Evolutionary conservation across 2,888 invertebrate genomes (phyloP).

Genomic region (Drosophila heteroneura): DNA sequence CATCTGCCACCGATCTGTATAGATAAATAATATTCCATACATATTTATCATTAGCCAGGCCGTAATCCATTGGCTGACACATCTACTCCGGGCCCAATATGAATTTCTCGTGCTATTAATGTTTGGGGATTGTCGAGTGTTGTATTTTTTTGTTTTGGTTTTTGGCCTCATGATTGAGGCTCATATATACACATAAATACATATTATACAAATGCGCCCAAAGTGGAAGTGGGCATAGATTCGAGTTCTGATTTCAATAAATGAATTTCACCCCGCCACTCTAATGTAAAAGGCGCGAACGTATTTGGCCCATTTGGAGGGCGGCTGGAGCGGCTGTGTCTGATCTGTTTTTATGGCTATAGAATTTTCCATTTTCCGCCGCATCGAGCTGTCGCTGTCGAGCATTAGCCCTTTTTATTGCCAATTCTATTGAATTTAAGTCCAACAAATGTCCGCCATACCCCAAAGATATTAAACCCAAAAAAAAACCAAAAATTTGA

Average conservation of each 20-base stretch:
- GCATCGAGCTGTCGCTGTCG: conserved; percentile 3
- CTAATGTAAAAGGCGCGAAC: conserved; percentile 17
- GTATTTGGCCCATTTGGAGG: conserved; percentile 21
- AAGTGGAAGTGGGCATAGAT: conserved; percentile 65
- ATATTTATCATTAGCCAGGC: conserved; percentile 68
- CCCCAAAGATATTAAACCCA: conserved; percentile 16
- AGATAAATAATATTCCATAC: conserved; percentile 69
- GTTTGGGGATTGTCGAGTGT: conserved; percentile 35
- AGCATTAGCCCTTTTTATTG: conserved; percentile 78
- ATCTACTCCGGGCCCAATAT: conserved; percentile 2
- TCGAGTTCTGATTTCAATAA: conserved; percentile 25
- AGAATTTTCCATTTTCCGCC: conserved; percentile 29
- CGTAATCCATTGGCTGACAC: conserved; percentile 69
- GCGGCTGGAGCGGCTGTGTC: conserved; percentile 13
- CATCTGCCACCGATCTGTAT: conserved; percentile 30
- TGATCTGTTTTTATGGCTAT: conserved; percentile 59
- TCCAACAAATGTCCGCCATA: conserved; percentile 50
- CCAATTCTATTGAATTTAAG: conserved; percentile 72
- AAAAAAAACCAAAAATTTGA: conserved; percentile 16
- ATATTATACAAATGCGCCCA: conserved; percentile 76
- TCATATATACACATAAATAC: conserved; percentile 67
- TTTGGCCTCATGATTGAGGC: conserved; percentile 59
- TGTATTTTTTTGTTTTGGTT: conserved; percentile 39
- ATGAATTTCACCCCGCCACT: conserved; percentile 15
- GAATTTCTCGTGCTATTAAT: conserved; percentile 8